Percentiles rank a stretch among this genome's conserved stretches.
Conservation (phyloP, 2,888 invertebrate species). For the Octonoba sinensis region DNA sequence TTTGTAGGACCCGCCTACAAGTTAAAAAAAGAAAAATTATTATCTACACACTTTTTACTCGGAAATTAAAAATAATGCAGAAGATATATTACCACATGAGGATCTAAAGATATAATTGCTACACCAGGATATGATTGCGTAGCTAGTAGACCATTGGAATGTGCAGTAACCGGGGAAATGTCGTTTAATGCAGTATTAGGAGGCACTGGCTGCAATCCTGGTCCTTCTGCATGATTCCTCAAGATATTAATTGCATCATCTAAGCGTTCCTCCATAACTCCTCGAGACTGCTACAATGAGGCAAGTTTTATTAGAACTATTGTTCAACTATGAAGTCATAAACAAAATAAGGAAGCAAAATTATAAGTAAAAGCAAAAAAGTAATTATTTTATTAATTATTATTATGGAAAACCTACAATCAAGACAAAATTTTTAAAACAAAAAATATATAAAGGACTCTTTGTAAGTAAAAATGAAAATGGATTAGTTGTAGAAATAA, state of each 20-base stretch:
- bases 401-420: too few relatives aligned
- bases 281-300: conserved; percentile 63
- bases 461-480: too few relatives aligned
- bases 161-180: conserved; percentile 67
- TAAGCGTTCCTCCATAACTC: conserved; percentile 89
- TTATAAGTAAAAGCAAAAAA: too few relatives aligned
- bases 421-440: too few relatives aligned
- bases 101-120: conserved; percentile 67
- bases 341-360: too few relatives aligned
- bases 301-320: background rate
- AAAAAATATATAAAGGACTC: too few relatives aligned
- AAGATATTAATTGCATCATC: conserved; percentile 96
- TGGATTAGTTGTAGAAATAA: too few relatives aligned
- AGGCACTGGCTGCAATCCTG: conserved; percentile 66
- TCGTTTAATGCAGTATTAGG: conserved; percentile 66
- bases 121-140: conserved; percentile 68
- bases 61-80: background rate
- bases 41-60: background rate
- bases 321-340: too few relatives aligned
- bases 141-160: conserved; percentile 74
- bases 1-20: conserved; percentile 51
- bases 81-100: conserved; percentile 68
- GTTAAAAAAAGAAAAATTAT: background rate
- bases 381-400: too few relatives aligned
- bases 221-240: conserved; percentile 91